These are phyloP conservation scores for Rotaria magnacalcarata DNA, from an alignment of 2,888 invertebrate species.

Conservation along the genomic window DNA sequence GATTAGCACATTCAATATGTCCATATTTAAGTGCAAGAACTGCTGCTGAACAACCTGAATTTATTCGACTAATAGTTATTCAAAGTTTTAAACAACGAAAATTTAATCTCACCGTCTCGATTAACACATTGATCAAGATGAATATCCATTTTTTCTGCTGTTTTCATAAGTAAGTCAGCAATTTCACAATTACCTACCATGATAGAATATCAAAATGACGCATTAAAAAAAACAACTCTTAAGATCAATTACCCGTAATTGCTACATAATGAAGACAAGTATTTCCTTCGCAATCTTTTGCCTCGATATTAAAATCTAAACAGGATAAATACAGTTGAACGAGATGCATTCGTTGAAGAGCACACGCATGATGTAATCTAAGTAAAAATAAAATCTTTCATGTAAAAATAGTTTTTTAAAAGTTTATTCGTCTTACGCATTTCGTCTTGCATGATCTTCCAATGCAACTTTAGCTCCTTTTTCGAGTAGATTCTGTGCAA, in stretches of 20 bases:
- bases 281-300: conserved; percentile 53
- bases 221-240: background rate
- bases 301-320: conserved; percentile 53
- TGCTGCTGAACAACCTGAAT: background rate
- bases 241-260: background rate
- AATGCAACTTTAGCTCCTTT: conserved; percentile 51
- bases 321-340: conserved; percentile 24
- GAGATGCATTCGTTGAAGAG: background rate
- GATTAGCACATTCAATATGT: conserved; percentile 30
- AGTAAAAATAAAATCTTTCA: background rate
- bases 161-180: background rate
- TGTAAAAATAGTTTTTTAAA: background rate
- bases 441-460: conserved; percentile 49
- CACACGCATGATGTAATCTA: conserved; percentile 23
- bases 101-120: background rate
- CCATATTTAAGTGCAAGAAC: conserved; percentile 7
- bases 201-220: background rate
- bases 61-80: too few species aligned
- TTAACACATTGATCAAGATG: conserved; percentile 4
- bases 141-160: background rate
- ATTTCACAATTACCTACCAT: background rate
- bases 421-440: background rate
- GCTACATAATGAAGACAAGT: conserved; percentile 56
- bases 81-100: background rate
- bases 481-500: conserved; percentile 56